A percentile compares a stretch with the other conserved stretches of the same genome.
These are phyloP conservation scores for Paralvinella palmiformis DNA, from an alignment of 1,140 invertebrate species.

Conservation along the genomic window DNA sequence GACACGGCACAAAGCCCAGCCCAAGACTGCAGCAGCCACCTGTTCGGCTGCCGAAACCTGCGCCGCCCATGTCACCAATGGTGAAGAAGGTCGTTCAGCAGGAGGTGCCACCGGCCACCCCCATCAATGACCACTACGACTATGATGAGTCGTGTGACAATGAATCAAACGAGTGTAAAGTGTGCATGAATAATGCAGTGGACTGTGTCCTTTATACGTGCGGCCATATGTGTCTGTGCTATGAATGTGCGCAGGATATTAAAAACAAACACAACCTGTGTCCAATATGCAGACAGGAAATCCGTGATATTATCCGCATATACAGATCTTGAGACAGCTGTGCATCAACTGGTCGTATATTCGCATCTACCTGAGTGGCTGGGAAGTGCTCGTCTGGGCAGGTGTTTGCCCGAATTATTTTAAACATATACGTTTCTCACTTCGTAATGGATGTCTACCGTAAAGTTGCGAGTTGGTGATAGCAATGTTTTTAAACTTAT, in stretches of 20 bases:
- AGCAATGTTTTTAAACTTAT: no score
- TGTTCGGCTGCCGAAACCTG: not conserved
- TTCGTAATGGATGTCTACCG: no score
- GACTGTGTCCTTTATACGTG: conserved; percentile 93
- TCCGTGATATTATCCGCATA: conserved; percentile 90
- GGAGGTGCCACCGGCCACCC: not conserved
- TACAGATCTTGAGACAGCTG: conserved; percentile 91
- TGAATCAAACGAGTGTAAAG: conserved; percentile 69
- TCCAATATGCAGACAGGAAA: conserved; percentile 85
- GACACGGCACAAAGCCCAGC: conserved; percentile 22
- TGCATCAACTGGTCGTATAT: no score
- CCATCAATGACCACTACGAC: not conserved
- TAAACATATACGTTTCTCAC: no score
- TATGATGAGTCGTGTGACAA: conserved; percentile 10
- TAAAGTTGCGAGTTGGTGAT: no score
- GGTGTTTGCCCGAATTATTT: no score
- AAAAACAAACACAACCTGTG: conserved; percentile 81
- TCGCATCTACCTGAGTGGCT: no score
- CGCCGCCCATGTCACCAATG: not conserved
- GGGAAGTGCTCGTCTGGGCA: no score
- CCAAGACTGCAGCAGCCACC: conserved; percentile 24
- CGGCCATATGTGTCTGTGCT: conserved; percentile 99
- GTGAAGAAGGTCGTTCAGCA: conserved; percentile 14
- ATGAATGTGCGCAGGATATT: conserved; percentile 86
- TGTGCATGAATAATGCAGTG: conserved; percentile 88